phyloP scores from a whole-genome alignment of 2,797 vertebrate species.

The Enteromius treurensis region DNA sequence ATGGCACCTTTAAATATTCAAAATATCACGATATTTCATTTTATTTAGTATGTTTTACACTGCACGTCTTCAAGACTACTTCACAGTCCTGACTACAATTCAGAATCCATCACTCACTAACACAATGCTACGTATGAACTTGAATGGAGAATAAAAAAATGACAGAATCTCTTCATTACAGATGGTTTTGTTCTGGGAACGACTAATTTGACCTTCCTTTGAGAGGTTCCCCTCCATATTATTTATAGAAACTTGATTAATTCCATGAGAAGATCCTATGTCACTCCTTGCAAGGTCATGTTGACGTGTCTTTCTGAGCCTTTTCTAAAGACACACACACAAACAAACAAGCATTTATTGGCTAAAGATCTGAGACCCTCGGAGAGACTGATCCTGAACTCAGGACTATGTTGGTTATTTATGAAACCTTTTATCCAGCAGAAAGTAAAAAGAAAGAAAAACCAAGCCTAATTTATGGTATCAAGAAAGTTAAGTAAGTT shows the following conservation, averaged over 20 bases:
- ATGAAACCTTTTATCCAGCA: background rate
- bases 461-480: background rate
- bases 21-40: background rate
- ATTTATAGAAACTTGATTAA: constrained; percentile 28
- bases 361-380: constrained; percentile 23
- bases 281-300: constrained; percentile 13
- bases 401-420: background rate
- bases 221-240: background rate
- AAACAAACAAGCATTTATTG: constrained; percentile 31
- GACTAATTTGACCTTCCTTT: background rate
- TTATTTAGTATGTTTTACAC: background rate
- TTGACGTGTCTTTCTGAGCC: constrained; percentile 4
- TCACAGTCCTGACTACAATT: background rate
- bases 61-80: background rate
- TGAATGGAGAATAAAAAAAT: background rate
- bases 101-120: background rate
- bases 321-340: constrained; percentile 10
- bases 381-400: background rate
- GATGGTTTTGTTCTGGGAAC: background rate
- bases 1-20: too few species aligned
- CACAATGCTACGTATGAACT: background rate
- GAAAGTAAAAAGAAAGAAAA: constrained; percentile 20
- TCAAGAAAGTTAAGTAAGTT: background rate
- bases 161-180: background rate
- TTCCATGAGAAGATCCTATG: constrained; percentile 10